Evolutionary conservation across 2,888 invertebrate species (phyloP), one percentile per base, ranked within the genome.

Genomic region (Salticus scenicus): DNA sequence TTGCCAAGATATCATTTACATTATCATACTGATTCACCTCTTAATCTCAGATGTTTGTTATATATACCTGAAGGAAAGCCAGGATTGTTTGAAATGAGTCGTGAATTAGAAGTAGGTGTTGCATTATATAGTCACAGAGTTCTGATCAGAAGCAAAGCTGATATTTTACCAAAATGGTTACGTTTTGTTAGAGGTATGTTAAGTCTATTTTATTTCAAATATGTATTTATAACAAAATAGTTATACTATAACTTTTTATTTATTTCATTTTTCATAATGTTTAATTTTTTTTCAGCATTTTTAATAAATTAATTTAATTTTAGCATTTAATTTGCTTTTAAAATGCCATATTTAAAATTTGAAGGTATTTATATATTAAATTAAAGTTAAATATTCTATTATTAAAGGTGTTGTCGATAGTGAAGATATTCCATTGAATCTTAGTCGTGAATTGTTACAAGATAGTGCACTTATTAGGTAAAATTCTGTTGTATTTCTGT

Each of bases 371-470:
- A n/a, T n/a, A n/a, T n/a, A n/a, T n/a, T n/a, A n/a, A n/a, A n/a
- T n/a, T n/a, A n/a, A n/a, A n/a, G n/a, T n/a, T 42, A 66, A 17
- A 20, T 51, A 28, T n/a, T n/a, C n/a, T 69, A 57, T 28, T 14
- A 70, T 89, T 89, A 71, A 90, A 94, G 94, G 98, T 90, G 98
- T 99, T 37, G 97, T 99, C 20, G 99, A 99, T 92, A 98, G 98
- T 0, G 99, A 99, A 93, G 99, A 99, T 92, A 98, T 99, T 92
- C 99, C 99, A 63, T 92, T 99, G 79, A 99, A 99, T 93, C 93
- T 99, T 87, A 98, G 98, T 91, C 93, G 99, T 90, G 99, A 99
- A 92, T 92, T 99, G 85, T 92, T 99, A 71, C 99, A 99, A 92
- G 98, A 99, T 90, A 97, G 97, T 91, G 94, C 94, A 30, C 93